These are phyloP conservation scores for Cranoglanis bouderius DNA, from an alignment of 2,113 vertebrate species.

Conservation along the genomic window DNA sequence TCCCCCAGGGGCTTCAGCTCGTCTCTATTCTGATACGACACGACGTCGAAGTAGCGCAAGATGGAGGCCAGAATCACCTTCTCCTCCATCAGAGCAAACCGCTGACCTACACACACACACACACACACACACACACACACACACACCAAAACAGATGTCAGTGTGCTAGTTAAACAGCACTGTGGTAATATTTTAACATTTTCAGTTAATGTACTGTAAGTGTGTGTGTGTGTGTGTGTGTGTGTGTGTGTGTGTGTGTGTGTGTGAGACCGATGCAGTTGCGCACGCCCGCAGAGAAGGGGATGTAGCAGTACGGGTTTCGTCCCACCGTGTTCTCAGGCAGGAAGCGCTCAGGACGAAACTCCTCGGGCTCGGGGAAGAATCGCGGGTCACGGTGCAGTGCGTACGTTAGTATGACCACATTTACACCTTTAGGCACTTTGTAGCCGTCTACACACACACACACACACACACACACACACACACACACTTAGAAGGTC, in stretches of 20 bases:
- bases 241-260: background rate
- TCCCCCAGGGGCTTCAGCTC: conserved; percentile 80
- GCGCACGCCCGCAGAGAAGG: conserved; percentile 92
- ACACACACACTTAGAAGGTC: conserved; percentile 15
- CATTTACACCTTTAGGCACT: conserved; percentile 76
- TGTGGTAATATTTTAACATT: background rate
- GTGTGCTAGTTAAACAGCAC: background rate
- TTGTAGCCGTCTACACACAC: conserved; percentile 75
- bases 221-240: too few species aligned
- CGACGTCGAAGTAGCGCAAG: conserved; percentile 81
- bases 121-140: conserved; percentile 19
- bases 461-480: conserved; percentile 5
- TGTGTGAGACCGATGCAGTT: conserved; percentile 90
- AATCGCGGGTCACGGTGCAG: conserved; percentile 84
- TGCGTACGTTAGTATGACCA: conserved; percentile 77
- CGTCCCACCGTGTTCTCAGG: conserved; percentile 80
- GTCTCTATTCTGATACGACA: conserved; percentile 80
- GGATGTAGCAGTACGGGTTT: conserved; percentile 84
- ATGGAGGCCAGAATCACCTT: conserved; percentile 83
- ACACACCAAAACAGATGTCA: background rate
- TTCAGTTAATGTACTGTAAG: background rate
- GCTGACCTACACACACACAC: conserved; percentile 78
- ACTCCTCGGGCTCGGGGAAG: conserved; percentile 89
- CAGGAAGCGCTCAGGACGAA: conserved; percentile 88
- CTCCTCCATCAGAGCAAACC: conserved; percentile 92